Evolutionary conservation across 2,113 vertebrate species (phyloP), one percentile per base, ranked within the genome.

Genomic region (Callaeas wilsoni): DNA sequence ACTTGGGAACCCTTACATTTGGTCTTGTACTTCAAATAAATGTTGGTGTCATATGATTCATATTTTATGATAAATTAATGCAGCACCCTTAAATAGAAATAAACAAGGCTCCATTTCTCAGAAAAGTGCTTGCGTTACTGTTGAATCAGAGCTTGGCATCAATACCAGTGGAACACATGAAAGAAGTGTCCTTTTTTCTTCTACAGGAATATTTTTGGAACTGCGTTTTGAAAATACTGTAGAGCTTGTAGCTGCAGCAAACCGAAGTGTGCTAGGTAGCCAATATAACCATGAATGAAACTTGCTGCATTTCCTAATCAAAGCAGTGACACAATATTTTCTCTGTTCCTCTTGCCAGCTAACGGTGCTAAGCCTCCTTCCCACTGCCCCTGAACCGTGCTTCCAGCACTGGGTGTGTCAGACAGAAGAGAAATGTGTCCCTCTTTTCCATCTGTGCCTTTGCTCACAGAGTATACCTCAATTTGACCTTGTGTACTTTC

Each of bases 141-240:
- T 77, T 93, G 85, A 88, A 79, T 83, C 82, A 95, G 89, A 91
- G 27, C 35, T 83, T 91, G 89, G 87, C 84, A 90, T 13, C 19
- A 67, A 29, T n/a, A 70, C 20, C 52, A 74, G 25, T 82, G 64
- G 67, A 78, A 90, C 65, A 75, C 39, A 59, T 18, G 27, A 77
- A 90, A 60, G 41, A 86, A 90, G 13, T 33, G 35, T 83, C 68
- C 68, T 56, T 90, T 85, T 79, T 71, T 67, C 39, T 90, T 75
- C 76, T 22, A 29, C 0, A 2, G 30, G 52, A 39, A 29, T 71
- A 77, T 73, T 70, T 89, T 59, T 83, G 59, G 52, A 80, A 35
- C 60, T n/a, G 12, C 62, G 19, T 62, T 90, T 91, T 53, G 42
- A 88, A 92, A 93, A 89, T 41, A 57, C 21, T 1, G 1, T 39